Evolutionary conservation across 2,113 vertebrate species (phyloP).

Genomic region (Chaenocephalus aceratus): DNA sequence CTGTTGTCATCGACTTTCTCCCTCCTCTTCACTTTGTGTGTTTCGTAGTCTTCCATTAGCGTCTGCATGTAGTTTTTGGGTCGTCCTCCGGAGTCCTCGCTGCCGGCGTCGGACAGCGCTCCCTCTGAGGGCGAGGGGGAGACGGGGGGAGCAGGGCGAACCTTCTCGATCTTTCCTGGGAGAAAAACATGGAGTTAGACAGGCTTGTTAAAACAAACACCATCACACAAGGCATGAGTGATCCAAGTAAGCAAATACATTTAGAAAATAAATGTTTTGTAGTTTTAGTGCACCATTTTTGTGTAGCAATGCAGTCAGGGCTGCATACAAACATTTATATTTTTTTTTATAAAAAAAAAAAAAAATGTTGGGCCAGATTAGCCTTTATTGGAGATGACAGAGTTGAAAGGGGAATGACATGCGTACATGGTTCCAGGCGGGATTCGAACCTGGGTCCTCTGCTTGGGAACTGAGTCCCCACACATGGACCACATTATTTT

Average conservation of each 20-base stretch:
- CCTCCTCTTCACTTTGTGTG: slow-evolving; percentile 94
- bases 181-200: neutral
- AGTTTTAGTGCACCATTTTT: neutral
- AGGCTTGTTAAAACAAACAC: neutral
- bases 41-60: slow-evolving; percentile 97
- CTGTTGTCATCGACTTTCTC: slow-evolving; percentile 95
- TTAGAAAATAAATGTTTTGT: too few relatives aligned
- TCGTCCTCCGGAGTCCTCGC: slow-evolving; percentile 89
- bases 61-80: slow-evolving; percentile 98
- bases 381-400: too few relatives aligned
- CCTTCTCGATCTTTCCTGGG: slow-evolving; percentile 96
- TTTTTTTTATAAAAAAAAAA: too few relatives aligned
- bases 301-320: too few relatives aligned
- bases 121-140: slow-evolving; percentile 91
- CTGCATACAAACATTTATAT: too few relatives aligned
- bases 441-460: too few relatives aligned
- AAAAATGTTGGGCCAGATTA: too few relatives aligned
- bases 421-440: too few relatives aligned
- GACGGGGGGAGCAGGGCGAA: slow-evolving; percentile 86
- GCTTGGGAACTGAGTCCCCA: too few relatives aligned
- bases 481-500: too few relatives aligned
- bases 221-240: neutral
- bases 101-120: slow-evolving; percentile 84
- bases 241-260: neutral
- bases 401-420: too few relatives aligned